Conservation (phyloP, 2,113 vertebrate genomes). For the Desmodus rotundus region DNA sequence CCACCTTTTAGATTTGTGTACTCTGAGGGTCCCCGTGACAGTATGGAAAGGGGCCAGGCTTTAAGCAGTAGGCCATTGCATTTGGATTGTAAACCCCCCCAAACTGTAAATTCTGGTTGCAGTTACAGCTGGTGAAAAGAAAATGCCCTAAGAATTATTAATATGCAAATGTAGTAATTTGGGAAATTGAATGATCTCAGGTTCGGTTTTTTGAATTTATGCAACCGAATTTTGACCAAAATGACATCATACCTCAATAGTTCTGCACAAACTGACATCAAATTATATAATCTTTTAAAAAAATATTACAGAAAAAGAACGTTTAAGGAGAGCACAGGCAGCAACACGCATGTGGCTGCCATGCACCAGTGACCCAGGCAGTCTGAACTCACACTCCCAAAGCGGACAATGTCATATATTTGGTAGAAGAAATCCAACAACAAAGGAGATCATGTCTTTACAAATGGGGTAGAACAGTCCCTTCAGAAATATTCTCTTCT, state of each 20-base stretch:
- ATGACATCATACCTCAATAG: constrained; percentile 44
- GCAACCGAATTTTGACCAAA: constrained; percentile 56
- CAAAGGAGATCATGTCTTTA: neutral
- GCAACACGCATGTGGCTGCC: neutral
- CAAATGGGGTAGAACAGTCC: neutral
- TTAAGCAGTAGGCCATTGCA: constrained; percentile 44
- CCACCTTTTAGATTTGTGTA: constrained; percentile 34
- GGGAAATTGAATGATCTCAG: constrained; percentile 50
- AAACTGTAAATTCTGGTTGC: constrained; percentile 55
- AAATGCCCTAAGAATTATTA: constrained; percentile 59
- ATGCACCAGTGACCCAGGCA: neutral
- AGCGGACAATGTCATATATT: neutral
- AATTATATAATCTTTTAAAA: neutral
- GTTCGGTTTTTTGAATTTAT: constrained; percentile 55
- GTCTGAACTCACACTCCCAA: neutral
- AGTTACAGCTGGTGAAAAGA: constrained; percentile 57
- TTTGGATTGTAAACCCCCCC: constrained; percentile 53
- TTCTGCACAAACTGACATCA: constrained; percentile 19
- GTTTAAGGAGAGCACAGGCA: neutral
- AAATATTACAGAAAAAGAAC: constrained; percentile 5
- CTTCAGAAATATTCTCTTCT: constrained; percentile 8
- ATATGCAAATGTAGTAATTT: constrained; percentile 66
- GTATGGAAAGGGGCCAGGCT: constrained; percentile 38
- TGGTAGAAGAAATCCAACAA: neutral
- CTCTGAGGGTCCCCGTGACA: constrained; percentile 4